phyloP scores from a whole-genome alignment of 2,888 invertebrate species.

The Rhagonycha fulva region DNA sequence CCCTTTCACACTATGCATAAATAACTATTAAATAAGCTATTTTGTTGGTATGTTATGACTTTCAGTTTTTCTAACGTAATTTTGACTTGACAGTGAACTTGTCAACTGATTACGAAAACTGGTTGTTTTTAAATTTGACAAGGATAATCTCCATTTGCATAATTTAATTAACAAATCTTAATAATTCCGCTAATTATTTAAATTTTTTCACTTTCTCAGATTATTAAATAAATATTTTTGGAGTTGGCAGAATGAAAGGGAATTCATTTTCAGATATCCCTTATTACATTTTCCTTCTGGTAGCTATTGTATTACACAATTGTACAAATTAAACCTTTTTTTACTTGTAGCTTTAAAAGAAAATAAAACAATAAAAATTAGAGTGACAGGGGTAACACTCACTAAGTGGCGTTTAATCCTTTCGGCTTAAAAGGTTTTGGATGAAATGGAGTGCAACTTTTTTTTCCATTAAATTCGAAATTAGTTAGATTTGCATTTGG shows the following conservation, averaged over 20 bases:
- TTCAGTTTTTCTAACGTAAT: constrained; percentile 18
- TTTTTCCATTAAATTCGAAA: background rate
- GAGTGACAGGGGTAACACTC: background rate
- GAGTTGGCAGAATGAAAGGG: background rate
- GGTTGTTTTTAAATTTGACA: background rate
- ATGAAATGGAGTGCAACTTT: background rate
- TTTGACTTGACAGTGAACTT: constrained; percentile 14
- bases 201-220: background rate
- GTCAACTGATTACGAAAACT: background rate
- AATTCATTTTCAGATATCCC: background rate
- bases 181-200: background rate
- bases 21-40: constrained; percentile 30
- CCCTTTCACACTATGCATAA: constrained; percentile 41
- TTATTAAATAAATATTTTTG: background rate
- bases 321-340: background rate
- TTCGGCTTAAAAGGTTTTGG: background rate
- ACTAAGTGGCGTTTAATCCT: background rate
- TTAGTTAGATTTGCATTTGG: background rate
- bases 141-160: background rate
- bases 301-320: background rate
- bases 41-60: constrained; percentile 13
- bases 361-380: background rate
- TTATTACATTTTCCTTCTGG: background rate
- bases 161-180: background rate
- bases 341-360: background rate